Base-by-base conservation (phyloP, 2,113 vertebrate species). In the Leucosticte australis region DNA sequence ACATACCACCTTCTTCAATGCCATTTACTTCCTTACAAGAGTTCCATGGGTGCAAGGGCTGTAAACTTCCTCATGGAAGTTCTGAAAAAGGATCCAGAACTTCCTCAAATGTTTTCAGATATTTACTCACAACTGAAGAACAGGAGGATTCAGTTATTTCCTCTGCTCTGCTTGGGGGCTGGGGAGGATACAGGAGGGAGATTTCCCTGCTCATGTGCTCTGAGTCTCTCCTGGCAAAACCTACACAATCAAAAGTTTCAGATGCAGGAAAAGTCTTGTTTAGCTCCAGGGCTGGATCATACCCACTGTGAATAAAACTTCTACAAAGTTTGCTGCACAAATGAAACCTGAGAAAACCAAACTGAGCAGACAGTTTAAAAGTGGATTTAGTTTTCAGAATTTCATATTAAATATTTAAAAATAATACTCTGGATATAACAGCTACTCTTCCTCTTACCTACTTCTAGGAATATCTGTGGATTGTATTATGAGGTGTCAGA, bases 211-310 rank as follows among this genome's bases (percentile, higher is more conserved):
- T 55, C 42, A 0, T 31, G 31, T 81, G 47, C 33, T 93, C 60
- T 3, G n/a, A 31, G 22, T 55, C 47, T 81, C 37, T 89, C 30
- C 33, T 60, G 46, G 59, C 44, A 88, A 93, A 85, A 57, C 31
- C 50, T 33, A 69, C n/a, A 55, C 67, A 94, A 90, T 83, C 70
- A 95, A 86, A 88, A 85, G 81, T 42, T 91, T 71, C 68, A 42
- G 46, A 52, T 50, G 49, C 57, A 88, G 33, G 47, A 47, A 57
- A 87, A 93, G 7, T 57, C 79, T 76, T 86, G 55, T 77, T 86
- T 87, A 59, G 63, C 92, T 95, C 22, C 63, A 69, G 88, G 92
- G 79, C 63, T 95, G 76, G 46, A 80, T 80, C 55, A 42, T 88
- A 69, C 63, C 44, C 42, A 42, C 46, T 57, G 82, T 2, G 15